Evolutionary conservation across 2,113 vertebrate species (phyloP), one percentile per base, ranked within the genome.

Genomic region (Stegastes partitus): DNA sequence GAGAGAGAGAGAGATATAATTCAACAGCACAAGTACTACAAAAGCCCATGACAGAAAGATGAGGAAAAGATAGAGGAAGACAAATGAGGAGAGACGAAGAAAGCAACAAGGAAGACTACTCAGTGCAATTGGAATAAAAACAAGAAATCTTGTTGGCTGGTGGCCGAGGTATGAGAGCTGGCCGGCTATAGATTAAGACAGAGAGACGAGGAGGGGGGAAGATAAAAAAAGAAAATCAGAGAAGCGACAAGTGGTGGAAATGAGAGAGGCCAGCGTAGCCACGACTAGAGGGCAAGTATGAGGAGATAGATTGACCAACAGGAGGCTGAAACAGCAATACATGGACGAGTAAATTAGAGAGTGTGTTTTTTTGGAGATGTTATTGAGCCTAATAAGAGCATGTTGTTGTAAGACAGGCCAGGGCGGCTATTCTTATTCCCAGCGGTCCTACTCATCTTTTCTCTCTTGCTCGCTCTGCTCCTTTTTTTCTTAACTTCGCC

Each of bases 211-310:
- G 37, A 68, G 53, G 56, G 49, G 16, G 21, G 55, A 11, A 64
- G 22, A 39, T 45, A 77, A 34, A 64, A 87, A 82, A 82, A 59
- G 54, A 67, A 82, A 64, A 87, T 83, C 50, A 81, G 65, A 77
- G 25, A 66, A 50, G 34, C 55, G 62, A 80, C 53, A 61, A 79
- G 59, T 21, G 51, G 34, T 25, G 47, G n/a, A 25, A 75, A 82
- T 57, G 65, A 72, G 62, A 73, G 73, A 16, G 19, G 73, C 34
- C 37, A 0, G 62, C 18, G 58, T n/a, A 53, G 69, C 11, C 25
- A 26, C 58, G 19, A 72, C 68, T 31, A 39, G 51, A 74, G 62
- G 56, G 62, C 14, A 12, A 53, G 59, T 7, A 26, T 1, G 19
- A 53, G 42, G 47, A 19, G 76, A 28, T 28, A 16, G 74, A 68